phyloP scores from a whole-genome alignment of 1,140 invertebrate genomes.

The Microvelia longipes region DNA sequence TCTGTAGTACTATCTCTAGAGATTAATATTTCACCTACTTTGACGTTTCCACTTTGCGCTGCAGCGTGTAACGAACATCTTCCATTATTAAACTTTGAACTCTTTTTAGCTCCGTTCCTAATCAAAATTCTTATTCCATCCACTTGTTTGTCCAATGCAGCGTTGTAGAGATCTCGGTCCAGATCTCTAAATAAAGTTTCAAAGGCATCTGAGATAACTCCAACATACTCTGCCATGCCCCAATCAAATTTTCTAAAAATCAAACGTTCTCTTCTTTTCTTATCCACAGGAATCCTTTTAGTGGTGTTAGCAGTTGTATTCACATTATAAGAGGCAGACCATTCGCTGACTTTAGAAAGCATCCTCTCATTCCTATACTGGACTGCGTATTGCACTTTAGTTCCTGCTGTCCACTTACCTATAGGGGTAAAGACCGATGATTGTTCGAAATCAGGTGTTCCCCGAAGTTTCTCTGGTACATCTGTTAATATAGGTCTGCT shows the following conservation, averaged over 20 bases:
- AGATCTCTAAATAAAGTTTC: neutral
- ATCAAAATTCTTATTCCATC: neutral
- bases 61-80: conserved; percentile 45
- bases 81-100: conserved; percentile 24
- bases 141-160: neutral
- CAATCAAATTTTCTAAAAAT: neutral
- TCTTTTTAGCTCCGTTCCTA: neutral
- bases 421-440: neutral
- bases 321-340: neutral
- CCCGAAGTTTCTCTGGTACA: neutral
- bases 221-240: neutral
- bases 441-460: neutral
- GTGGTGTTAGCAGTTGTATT: neutral
- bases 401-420: neutral
- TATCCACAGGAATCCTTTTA: neutral
- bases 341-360: neutral
- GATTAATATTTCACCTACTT: neutral
- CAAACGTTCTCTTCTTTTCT: neutral
- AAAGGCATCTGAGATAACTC: neutral
- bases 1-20: conserved; percentile 4
- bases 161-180: neutral
- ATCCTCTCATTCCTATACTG: neutral
- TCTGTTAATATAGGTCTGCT: neutral
- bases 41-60: conserved; percentile 35
- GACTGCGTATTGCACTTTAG: neutral